A percentile compares a stretch with the other conserved stretches of the same genome.
Conservation (phyloP, 2,113 vertebrate genomes). For the Nematolebias whitei region DNA sequence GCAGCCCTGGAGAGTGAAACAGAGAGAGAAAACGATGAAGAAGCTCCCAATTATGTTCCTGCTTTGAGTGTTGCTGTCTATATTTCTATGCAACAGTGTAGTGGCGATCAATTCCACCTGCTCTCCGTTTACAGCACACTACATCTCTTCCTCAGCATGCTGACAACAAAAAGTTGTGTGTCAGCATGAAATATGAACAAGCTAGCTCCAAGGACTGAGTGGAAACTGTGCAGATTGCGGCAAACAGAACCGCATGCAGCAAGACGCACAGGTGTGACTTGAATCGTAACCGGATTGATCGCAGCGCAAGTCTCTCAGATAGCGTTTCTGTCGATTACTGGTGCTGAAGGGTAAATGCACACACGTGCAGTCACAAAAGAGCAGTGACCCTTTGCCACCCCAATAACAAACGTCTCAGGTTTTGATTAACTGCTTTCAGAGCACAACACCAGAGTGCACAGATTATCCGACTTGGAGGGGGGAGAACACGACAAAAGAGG, state of each 20-base stretch:
- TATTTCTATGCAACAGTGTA: slow-evolving; percentile 50
- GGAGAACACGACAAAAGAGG: not conserved
- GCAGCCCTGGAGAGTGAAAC: slow-evolving; percentile 16
- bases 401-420: slow-evolving; percentile 52
- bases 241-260: slow-evolving; percentile 44
- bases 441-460: slow-evolving; percentile 31
- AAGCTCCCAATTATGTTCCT: slow-evolving; percentile 62
- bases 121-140: slow-evolving; percentile 56
- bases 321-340: slow-evolving; percentile 42
- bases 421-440: slow-evolving; percentile 62
- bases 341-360: slow-evolving; percentile 20
- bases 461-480: slow-evolving; percentile 15
- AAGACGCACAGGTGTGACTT: slow-evolving; percentile 34
- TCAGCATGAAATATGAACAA: slow-evolving; percentile 55
- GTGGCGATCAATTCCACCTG: slow-evolving; percentile 64
- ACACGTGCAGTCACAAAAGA: slow-evolving; percentile 10
- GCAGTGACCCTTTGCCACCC: slow-evolving; percentile 44
- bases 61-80: slow-evolving; percentile 51
- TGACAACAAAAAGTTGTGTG: slow-evolving; percentile 33
- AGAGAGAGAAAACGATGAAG: slow-evolving; percentile 19
- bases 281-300: slow-evolving; percentile 34
- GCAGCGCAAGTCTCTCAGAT: slow-evolving; percentile 5
- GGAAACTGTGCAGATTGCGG: slow-evolving; percentile 41
- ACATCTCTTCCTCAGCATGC: slow-evolving; percentile 30
- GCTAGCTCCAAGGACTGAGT: slow-evolving; percentile 31